Conservation (phyloP, 2,888 invertebrate genomes). For the Glaucopsyche alexis region DNA sequence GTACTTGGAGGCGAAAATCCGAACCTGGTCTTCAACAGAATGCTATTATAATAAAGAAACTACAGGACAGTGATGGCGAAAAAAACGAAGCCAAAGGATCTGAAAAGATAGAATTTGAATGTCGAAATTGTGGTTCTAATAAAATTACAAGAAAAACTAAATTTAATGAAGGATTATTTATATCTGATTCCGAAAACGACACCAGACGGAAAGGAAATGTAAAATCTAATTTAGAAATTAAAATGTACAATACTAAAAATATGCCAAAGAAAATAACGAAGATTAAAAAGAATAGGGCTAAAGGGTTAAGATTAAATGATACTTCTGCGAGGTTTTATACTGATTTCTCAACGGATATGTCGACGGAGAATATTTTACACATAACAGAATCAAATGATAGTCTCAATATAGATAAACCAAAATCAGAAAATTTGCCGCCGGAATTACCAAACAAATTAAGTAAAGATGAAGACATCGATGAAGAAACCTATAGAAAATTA, state of each 20-base stretch:
- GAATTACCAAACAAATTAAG: conserved; percentile 55
- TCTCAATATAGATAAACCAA: conserved; percentile 66
- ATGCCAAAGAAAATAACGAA: conserved; percentile 86
- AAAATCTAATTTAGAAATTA: conserved; percentile 74
- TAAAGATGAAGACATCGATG: conserved; percentile 71
- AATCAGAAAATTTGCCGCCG: conserved; percentile 46
- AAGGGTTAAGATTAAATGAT: conserved; percentile 69
- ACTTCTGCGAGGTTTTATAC: conserved; percentile 85
- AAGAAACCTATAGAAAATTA: conserved; percentile 71
- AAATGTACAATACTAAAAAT: conserved; percentile 84
- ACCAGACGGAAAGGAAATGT: conserved; percentile 48
- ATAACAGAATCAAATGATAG: conserved; percentile 84
- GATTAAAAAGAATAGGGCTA: conserved; percentile 83
- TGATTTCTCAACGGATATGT: conserved; percentile 82
- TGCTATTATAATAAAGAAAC: conserved; percentile 57
- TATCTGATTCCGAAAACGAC: conserved; percentile 67
- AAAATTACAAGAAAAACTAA: conserved; percentile 62
- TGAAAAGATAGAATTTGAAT: conserved; percentile 74
- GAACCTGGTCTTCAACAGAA: conserved; percentile 83
- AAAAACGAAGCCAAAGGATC: conserved; percentile 57
- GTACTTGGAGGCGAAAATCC: conserved; percentile 85
- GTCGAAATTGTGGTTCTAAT: conserved; percentile 70
- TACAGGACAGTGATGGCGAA: conserved; percentile 63
- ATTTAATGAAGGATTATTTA: conserved; percentile 53
- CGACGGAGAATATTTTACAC: conserved; percentile 80